Conservation (phyloP, 2,797 vertebrate species). For the Hapalemur alaotrensis region DNA sequence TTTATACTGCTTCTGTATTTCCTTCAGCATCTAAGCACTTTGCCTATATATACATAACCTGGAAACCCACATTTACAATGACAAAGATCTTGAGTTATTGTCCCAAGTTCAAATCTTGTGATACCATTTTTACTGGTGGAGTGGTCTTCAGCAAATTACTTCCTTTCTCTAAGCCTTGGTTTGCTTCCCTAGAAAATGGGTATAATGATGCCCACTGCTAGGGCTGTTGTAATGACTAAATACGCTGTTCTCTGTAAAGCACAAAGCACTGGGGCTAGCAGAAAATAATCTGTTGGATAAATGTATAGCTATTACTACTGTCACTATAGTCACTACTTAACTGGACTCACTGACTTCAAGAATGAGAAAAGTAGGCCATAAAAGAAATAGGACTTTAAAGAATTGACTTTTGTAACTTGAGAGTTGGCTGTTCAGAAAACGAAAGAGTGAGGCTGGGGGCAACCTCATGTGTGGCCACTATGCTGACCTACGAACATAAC, state of each 20-base stretch:
- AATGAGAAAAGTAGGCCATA: not conserved
- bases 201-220: not conserved
- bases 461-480: too few relatives aligned
- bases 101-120: not conserved
- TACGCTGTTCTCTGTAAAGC: not conserved
- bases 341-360: not conserved
- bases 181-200: not conserved
- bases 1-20: not conserved
- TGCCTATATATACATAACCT: not conserved
- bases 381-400: not conserved
- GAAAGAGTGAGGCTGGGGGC: rapidly evolving
- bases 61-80: not conserved
- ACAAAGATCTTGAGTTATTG: not conserved
- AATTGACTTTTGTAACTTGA: not conserved
- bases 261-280: not conserved
- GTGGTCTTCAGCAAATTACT: not conserved
- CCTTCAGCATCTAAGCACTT: not conserved
- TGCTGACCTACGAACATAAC: not conserved
- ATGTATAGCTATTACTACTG: not conserved
- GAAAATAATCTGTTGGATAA: not conserved
- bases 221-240: not conserved
- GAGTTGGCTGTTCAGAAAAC: not conserved
- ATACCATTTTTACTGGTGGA: not conserved
- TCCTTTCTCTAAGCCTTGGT: not conserved
- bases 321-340: not conserved